These are phyloP conservation scores for Metopolophium dirhodum DNA, from an alignment of 1,140 invertebrate genomes.

Conservation along the genomic window DNA sequence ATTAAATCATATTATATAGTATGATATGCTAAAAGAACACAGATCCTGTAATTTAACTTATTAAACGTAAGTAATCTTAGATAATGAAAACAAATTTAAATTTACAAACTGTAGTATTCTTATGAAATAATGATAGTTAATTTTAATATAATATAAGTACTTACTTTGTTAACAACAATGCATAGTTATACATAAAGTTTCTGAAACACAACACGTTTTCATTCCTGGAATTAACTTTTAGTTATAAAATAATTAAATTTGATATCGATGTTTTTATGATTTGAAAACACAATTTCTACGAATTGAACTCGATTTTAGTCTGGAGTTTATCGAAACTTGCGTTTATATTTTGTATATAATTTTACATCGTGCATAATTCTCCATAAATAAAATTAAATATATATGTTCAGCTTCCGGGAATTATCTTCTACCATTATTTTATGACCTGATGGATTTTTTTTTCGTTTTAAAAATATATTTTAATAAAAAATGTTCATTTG, in stretches of 20 bases:
- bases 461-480: background rate
- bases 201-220: background rate
- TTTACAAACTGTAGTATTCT: background rate
- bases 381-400: background rate
- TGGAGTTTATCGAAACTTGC: background rate
- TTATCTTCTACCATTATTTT: background rate
- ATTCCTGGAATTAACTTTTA: background rate
- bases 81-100: background rate
- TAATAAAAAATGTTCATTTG: background rate
- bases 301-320: background rate
- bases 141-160: background rate
- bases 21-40: too few species aligned
- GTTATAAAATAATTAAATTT: constrained; percentile 34
- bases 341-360: background rate
- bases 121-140: background rate
- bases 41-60: too few species aligned
- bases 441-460: background rate
- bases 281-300: constrained; percentile 21
- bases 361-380: background rate
- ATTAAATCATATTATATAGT: background rate
- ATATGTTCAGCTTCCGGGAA: background rate
- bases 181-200: background rate
- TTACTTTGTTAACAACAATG: background rate
- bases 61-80: too few species aligned
- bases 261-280: constrained; percentile 18